Base-by-base conservation (phyloP, 2,888 invertebrate species). In the Acleris emargana region DNA sequence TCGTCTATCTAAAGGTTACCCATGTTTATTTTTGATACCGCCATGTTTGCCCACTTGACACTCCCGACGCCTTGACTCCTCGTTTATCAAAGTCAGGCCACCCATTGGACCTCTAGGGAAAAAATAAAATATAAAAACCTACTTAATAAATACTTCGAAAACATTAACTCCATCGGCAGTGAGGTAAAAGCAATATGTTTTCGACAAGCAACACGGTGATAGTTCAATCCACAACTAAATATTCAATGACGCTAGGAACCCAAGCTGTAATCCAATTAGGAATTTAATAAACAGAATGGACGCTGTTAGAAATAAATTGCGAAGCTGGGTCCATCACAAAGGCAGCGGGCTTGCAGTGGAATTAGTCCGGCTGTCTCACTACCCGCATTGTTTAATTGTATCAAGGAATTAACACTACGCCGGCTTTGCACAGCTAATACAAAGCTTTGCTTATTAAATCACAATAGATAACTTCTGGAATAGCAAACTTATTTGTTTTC, bases 351-450 rank as follows among this genome's bases (percentile, higher is more conserved):
- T 60, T 50, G 52, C 64, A 67, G 68, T 69, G 72, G 68, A 74
- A 75, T 75, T 75, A 74, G 62, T 67, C 54, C 52, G 62, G 66
- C 69, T 69, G 63, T 49, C 58, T 38, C 18, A 25, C 73, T 70
- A 69, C 72, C 71, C 71, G 69, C 68, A 62, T 70, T 71, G 73
- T 71, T 71, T 73, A 75, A 79, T 79, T 76, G 73, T 71, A 67
- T 75, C 74, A 73, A 73, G 68, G 72, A 74, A 72, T 77, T 73
- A 73, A 61, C 68, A 63, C 68, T 60, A 62, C 67, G 53, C 60
- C 70, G n/a, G 50, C 68, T 64, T 63, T 53, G 57, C 58, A 57
- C 62, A 38, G 11, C 11, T 11, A 11, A 58, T 52, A 66, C 57
- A 55, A 16, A 45, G 32, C 32, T 45, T n/a, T 58, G 60, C 49